Percentiles rank a stretch among this genome's conserved stretches.
Conservation (phyloP, 2,797 vertebrate genomes). For the Yasuhikotakia modesta region DNA sequence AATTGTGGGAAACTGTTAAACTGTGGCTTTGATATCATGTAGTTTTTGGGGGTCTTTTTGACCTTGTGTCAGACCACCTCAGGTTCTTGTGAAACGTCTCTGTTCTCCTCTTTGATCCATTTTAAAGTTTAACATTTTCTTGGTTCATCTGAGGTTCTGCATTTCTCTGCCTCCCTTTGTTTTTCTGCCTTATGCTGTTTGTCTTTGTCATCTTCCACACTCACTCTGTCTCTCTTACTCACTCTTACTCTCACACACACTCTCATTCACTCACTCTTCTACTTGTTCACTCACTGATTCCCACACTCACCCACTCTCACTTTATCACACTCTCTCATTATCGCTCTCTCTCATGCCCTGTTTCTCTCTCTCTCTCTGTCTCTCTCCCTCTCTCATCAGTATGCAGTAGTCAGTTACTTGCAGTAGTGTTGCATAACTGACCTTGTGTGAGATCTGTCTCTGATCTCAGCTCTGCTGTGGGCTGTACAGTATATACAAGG, state of each 20-base stretch:
- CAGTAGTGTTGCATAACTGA: constrained; percentile 87
- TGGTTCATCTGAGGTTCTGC: background rate
- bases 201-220: constrained; percentile 12
- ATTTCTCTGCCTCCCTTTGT: background rate
- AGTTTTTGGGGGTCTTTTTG: background rate
- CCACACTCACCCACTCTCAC: constrained; percentile 4
- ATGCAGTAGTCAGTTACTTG: constrained; percentile 84
- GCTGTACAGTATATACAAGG: background rate
- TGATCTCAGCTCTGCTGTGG: constrained; percentile 39
- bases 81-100: background rate
- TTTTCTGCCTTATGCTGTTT: background rate
- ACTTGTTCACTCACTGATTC: background rate
- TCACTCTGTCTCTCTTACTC: background rate
- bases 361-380: background rate
- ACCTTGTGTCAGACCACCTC: constrained; percentile 21
- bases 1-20: constrained; percentile 2
- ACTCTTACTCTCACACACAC: too few species aligned
- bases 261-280: background rate
- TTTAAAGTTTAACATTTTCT: background rate
- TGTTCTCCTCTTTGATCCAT: background rate
- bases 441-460: constrained; percentile 71
- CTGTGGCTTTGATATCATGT: constrained; percentile 15
- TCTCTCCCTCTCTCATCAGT: constrained; percentile 75
- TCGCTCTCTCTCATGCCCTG: background rate
- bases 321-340: background rate